Base-by-base conservation (phyloP, 2,113 vertebrate genomes). In the Parus major region DNA sequence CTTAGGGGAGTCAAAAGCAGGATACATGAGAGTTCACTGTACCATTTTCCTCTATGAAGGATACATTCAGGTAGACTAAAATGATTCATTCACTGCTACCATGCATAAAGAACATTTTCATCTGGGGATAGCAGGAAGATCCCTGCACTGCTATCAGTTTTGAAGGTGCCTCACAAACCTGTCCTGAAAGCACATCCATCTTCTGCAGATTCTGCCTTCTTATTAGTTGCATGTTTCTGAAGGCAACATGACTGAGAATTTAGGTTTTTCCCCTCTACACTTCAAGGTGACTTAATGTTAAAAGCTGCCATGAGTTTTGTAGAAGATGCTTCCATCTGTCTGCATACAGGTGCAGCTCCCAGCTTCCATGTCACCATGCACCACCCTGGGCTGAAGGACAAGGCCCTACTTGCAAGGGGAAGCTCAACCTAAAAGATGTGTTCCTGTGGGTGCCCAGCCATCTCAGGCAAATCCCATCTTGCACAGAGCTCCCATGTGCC, bases 1-100 rank as follows among this genome's bases (percentile, higher is more conserved):
- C 21, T 81, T 7, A 39, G 39, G 59, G 36, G 41, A 31, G 27
- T 25, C 25, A 60, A 60, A 46, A 71, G 47, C 33, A 49, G 63
- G 56, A 82, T n/a, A 61, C 18, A 10, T 3, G 3, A 0, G 0
- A 90, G 63, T 36, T 49, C 66, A 47, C 8, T 4, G 6, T 33
- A 60, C 23, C 9, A 33, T 63, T 78, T 70, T 33, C 33, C 57
- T 75, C 56, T 42, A n/a, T 5, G 16, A 4, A 60, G 33, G 23
- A 80, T 53, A 69, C 85, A 82, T 77, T 85, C 49, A 80, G 31
- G 56, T 11, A 66, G 52, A 53, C 12, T 70, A 44, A 70, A 90
- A 55, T 2, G 2, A 39, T 59, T 55, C 33, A 25, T 63, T 87
- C 36, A 29, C 28, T 49, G 66, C 15, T 65, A 69, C 10, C 25